Conservation (phyloP, 1,140 invertebrate species). For the Drosophila pectinifera region DNA sequence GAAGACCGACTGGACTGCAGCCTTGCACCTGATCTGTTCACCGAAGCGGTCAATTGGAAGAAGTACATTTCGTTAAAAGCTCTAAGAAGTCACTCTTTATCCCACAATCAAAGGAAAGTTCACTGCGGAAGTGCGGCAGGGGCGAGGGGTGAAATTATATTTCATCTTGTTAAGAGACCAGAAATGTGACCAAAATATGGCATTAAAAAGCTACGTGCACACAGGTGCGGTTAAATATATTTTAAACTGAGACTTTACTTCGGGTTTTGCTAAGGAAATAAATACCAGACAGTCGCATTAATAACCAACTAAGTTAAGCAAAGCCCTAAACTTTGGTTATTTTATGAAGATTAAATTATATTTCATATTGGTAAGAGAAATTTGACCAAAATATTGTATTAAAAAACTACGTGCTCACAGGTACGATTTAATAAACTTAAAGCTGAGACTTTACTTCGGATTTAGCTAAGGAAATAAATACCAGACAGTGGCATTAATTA, state of each 20-base stretch:
- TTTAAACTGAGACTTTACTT: not conserved
- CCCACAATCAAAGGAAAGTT: constrained; percentile 25
- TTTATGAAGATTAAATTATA: too few relatives aligned
- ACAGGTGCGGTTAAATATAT: not conserved
- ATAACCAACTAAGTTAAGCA: constrained; percentile 2
- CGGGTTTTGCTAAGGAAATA: not conserved
- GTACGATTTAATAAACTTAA: not conserved
- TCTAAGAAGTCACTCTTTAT: constrained; percentile 15
- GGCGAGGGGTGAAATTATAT: constrained; percentile 1
- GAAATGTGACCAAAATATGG: constrained; percentile 34
- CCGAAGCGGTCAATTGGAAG: constrained; percentile 30
- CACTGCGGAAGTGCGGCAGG: not conserved
- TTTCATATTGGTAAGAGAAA: constrained; percentile 34
- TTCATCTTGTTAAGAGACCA: constrained; percentile 34
- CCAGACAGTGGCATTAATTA: not conserved
- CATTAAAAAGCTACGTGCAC: constrained; percentile 4
- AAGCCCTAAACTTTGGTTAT: not conserved
- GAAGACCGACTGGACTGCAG: constrained; percentile 28
- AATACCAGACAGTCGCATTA: constrained; percentile 3
- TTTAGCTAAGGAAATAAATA: constrained; percentile 14
- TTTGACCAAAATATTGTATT: constrained; percentile 33
- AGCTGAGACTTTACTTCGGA: not conserved
- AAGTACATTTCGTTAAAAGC: constrained; percentile 41
- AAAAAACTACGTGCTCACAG: not conserved
- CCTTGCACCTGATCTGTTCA: constrained; percentile 43